Conservation (phyloP, 2,888 invertebrate species). For the Cephus pygmeus region DNA sequence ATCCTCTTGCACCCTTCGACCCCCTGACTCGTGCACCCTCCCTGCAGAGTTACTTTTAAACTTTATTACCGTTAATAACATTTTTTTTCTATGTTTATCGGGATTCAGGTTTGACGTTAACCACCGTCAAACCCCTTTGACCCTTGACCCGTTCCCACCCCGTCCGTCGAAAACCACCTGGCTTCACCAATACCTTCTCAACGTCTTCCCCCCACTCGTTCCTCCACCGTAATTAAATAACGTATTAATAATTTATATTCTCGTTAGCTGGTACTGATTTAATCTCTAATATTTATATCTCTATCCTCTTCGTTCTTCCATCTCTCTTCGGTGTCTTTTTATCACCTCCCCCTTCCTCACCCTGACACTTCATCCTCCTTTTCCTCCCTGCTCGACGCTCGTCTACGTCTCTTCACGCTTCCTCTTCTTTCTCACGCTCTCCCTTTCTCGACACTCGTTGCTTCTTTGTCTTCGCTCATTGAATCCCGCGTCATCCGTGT, state of each 20-base stretch:
- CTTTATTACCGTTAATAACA: neutral
- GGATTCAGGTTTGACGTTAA: neutral
- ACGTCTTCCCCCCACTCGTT: neutral
- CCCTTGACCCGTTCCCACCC: neutral
- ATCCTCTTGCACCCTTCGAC: neutral
- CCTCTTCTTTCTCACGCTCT: conserved; percentile 3
- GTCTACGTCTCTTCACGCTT: neutral
- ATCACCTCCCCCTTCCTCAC: conserved; percentile 19
- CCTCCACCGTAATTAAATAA: conserved; percentile 35
- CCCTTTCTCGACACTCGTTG: conserved; percentile 9
- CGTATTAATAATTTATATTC: conserved; percentile 42
- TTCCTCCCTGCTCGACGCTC: neutral
- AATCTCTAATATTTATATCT: conserved; percentile 44
- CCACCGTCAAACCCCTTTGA: neutral
- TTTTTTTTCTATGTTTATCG: neutral
- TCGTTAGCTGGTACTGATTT: conserved; percentile 53
- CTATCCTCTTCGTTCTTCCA: conserved; percentile 31
- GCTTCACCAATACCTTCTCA: neutral
- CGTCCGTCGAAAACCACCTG: neutral
- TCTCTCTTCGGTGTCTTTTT: conserved; percentile 15
- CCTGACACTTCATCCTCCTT: neutral
- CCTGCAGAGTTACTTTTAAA: neutral
- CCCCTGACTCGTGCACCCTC: neutral
- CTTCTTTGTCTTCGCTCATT: conserved; percentile 6
- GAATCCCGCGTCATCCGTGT: neutral